A percentile compares a stretch with the other conserved stretches of the same genome.
phyloP scores from a whole-genome alignment of 1,140 invertebrate genomes.

The Tribolium castaneum region DNA sequence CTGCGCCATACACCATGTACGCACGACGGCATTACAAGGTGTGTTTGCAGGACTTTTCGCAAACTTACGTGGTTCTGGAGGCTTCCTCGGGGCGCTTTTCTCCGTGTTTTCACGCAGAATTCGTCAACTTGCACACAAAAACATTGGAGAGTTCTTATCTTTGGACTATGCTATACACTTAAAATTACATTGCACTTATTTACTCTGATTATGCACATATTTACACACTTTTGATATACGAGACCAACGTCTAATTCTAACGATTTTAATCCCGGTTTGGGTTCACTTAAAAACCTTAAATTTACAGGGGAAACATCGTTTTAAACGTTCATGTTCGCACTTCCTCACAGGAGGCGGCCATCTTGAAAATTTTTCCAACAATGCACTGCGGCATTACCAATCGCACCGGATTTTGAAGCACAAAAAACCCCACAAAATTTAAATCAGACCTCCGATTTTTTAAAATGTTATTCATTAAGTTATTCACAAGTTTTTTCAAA shows the following conservation, averaged over 20 bases:
- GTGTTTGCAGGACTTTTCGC: constrained; percentile 6
- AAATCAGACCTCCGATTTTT: background rate
- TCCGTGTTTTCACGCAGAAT: constrained; percentile 1
- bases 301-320: constrained; percentile 47
- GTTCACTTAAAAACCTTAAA: constrained; percentile 39
- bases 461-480: no score
- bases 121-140: constrained; percentile 39
- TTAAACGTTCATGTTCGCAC: constrained; percentile 51
- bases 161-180: constrained; percentile 42
- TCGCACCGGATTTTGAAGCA: background rate
- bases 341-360: constrained; percentile 52
- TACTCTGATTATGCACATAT: constrained; percentile 30
- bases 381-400: constrained; percentile 46
- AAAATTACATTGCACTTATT: constrained; percentile 51
- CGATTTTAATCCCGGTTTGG: constrained; percentile 6
- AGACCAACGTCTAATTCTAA: constrained; percentile 34
- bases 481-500: no score
- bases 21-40: constrained; percentile 28
- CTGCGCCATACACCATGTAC: constrained; percentile 41
- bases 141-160: constrained; percentile 42
- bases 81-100: background rate
- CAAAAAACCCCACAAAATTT: constrained; percentile 5
- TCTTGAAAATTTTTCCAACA: constrained; percentile 58
- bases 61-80: constrained; percentile 30
- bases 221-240: constrained; percentile 19